phyloP scores from a whole-genome alignment of 2,797 vertebrate species.

The Merluccius polli region DNA sequence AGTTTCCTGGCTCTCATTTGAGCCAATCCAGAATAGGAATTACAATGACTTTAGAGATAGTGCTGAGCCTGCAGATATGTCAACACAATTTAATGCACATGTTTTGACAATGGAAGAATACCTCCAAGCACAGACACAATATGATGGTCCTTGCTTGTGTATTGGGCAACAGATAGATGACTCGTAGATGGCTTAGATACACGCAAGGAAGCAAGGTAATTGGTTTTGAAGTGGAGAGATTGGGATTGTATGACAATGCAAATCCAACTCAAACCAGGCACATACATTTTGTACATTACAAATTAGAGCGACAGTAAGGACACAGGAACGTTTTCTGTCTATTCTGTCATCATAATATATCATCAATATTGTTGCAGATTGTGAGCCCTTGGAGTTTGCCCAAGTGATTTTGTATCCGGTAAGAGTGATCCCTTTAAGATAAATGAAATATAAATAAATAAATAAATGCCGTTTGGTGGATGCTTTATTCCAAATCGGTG shows the following conservation, averaged over 20 bases:
- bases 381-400: conserved; percentile 71
- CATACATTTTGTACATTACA: not conserved
- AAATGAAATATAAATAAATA: not conserved
- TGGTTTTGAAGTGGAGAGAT: too few relatives aligned
- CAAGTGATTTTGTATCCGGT: conserved; percentile 76
- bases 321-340: not conserved
- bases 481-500: not conserved
- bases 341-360: not conserved
- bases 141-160: not conserved
- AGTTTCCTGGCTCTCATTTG: not conserved
- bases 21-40: not conserved
- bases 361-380: conserved; percentile 63
- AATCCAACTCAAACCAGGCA: too few relatives aligned
- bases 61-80: not conserved
- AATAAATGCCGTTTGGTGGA: not conserved
- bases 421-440: conserved; percentile 30
- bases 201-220: too few relatives aligned
- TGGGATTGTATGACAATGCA: too few relatives aligned
- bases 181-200: too few relatives aligned
- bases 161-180: not conserved
- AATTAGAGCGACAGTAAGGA: not conserved
- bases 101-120: not conserved
- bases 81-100: not conserved
- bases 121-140: too few relatives aligned
- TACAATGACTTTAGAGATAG: not conserved